Conservation (phyloP, 1,140 invertebrate genomes). For the Phocides pigmalion region DNA sequence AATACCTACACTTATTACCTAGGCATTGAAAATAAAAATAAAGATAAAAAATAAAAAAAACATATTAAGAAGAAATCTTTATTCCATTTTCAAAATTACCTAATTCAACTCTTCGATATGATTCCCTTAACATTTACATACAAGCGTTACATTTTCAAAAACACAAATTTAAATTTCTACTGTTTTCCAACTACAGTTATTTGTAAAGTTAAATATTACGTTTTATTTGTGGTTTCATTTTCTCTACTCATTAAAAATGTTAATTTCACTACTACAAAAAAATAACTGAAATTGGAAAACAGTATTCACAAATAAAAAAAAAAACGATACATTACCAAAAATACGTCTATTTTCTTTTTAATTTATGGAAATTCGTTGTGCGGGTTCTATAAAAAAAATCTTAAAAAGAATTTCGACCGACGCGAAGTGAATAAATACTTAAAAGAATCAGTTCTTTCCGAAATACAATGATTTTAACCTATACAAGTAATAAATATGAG, state of each 20-base stretch:
- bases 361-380: constrained; percentile 21
- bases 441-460: constrained; percentile 32
- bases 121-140: constrained; percentile 64
- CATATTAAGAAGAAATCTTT: constrained; percentile 67
- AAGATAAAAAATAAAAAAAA: constrained; percentile 42
- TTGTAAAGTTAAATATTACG: neutral
- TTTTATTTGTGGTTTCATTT: neutral
- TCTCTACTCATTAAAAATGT: too few relatives aligned
- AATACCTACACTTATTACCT: too few relatives aligned
- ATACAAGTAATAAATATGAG: constrained; percentile 24
- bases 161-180: constrained; percentile 24
- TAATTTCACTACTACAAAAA: too few relatives aligned
- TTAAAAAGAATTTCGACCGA: constrained; percentile 17
- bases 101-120: constrained; percentile 79
- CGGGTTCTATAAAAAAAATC: neutral
- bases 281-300: constrained; percentile 15
- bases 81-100: constrained; percentile 74
- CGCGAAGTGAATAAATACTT: constrained; percentile 24
- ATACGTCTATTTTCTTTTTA: neutral
- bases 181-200: constrained; percentile 41
- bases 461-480: constrained; percentile 17
- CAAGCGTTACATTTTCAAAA: constrained; percentile 46
- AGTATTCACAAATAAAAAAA: neutral
- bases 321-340: constrained; percentile 9
- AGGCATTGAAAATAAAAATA: neutral